Conservation (phyloP, 1,140 invertebrate species). For the Drosophila ambigua region DNA sequence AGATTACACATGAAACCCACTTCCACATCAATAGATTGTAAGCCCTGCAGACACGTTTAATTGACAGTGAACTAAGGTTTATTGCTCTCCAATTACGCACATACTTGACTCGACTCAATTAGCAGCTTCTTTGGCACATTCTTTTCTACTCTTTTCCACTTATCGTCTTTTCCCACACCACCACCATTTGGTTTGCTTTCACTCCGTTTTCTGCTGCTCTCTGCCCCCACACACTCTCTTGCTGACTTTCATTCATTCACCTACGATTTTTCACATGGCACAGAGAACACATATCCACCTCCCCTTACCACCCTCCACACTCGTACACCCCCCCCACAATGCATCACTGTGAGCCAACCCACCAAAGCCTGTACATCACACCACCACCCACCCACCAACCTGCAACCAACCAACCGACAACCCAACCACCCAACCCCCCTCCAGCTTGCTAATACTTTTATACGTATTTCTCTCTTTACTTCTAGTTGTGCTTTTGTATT, state of each 20-base stretch:
- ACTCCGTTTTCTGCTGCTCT: not conserved
- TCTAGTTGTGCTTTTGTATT: conserved; percentile 82
- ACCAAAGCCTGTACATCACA: not conserved
- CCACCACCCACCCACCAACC: conserved; percentile 8
- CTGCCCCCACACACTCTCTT: conserved; percentile 1
- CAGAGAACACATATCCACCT: conserved; percentile 1
- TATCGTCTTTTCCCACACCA: too few species aligned
- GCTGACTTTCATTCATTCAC: conserved; percentile 24
- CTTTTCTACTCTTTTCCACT: conserved; percentile 7
- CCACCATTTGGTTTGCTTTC: conserved; percentile 9
- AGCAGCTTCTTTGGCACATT: conserved; percentile 7
- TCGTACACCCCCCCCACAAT: too few species aligned
- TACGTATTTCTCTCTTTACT: conserved; percentile 79
- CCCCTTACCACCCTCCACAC: not conserved
- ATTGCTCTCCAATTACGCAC: conserved; percentile 19
- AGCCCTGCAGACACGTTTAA: too few species aligned
- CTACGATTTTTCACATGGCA: conserved; percentile 33
- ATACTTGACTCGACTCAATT: conserved; percentile 43
- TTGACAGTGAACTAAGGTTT: too few species aligned
- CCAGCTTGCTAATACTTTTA: conserved; percentile 77
- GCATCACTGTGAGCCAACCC: too few species aligned
- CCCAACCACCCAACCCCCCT: conserved; percentile 14
- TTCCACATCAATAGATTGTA: too few species aligned
- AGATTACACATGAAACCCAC: too few species aligned
- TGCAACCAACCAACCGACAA: conserved; percentile 1